Percentiles rank a stretch among this genome's conserved stretches.
These are phyloP conservation scores for Nymphalis urticae DNA, from an alignment of 2,888 invertebrate genomes.

Conservation along the genomic window DNA sequence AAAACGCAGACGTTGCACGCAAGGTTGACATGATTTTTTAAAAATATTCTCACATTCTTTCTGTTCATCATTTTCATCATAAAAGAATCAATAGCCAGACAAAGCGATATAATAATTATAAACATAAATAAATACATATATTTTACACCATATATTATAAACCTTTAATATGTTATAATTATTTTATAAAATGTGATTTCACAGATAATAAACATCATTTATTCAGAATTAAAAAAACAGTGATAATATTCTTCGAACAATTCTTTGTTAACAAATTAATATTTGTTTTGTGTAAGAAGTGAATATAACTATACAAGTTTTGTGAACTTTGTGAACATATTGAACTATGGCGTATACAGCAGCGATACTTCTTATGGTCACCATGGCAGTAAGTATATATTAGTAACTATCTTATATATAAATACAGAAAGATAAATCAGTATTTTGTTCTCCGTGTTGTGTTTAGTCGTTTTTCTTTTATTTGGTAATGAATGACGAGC, in stretches of 20 bases:
- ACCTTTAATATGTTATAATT: not conserved
- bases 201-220: conserved; percentile 38
- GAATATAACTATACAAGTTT: conserved; percentile 39
- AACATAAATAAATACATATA: no score
- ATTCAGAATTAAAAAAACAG: conserved; percentile 12
- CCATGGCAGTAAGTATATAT: conserved; percentile 59
- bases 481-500: no score
- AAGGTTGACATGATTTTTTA: no score
- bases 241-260: conserved; percentile 41
- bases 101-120: no score
- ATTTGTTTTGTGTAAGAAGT: conserved; percentile 68
- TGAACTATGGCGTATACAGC: conserved; percentile 55
- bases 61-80: no score
- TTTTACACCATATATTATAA: no score
- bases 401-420: not conserved
- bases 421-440: no score
- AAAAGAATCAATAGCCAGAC: no score
- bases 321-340: conserved; percentile 40
- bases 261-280: conserved; percentile 65
- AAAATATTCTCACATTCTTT: no score
- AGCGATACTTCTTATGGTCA: conserved; percentile 45
- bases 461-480: no score
- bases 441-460: no score
- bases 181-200: conserved; percentile 37
- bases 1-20: not conserved